phyloP scores from a whole-genome alignment of 2,888 invertebrate genomes.

The Drosophila prostipennis region DNA sequence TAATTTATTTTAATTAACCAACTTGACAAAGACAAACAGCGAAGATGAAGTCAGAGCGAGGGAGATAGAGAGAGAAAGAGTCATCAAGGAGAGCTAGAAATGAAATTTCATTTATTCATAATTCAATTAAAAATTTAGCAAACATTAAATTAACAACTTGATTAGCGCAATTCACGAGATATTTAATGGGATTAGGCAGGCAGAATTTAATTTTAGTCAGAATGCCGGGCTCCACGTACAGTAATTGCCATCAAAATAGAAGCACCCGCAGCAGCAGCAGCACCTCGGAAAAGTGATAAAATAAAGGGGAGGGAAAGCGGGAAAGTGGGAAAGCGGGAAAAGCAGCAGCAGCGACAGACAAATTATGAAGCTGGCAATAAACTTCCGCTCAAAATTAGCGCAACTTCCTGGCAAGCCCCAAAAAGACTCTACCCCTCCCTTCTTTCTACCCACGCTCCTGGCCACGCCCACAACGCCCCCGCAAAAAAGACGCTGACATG shows the following conservation, averaged over 20 bases:
- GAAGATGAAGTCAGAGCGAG: slow-evolving; percentile 4
- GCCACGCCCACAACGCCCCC: slow-evolving; percentile 24
- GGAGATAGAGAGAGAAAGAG: slow-evolving; percentile 1
- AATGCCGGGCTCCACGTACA: slow-evolving; percentile 21
- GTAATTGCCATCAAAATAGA: slow-evolving; percentile 45
- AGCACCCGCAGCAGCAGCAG: slow-evolving; percentile 24
- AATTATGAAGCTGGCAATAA: slow-evolving; percentile 73
- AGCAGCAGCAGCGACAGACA: slow-evolving; percentile 50
- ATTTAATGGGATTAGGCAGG: slow-evolving; percentile 64
- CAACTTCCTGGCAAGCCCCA: slow-evolving; percentile 64
- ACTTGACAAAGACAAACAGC: slow-evolving; percentile 54
- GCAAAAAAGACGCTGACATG: slow-evolving; percentile 38
- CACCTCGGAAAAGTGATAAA: slow-evolving; percentile 32
- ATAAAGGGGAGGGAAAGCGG: slow-evolving; percentile 5
- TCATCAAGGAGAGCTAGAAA: slow-evolving; percentile 5
- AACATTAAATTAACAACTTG: slow-evolving; percentile 70
- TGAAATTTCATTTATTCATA: slow-evolving; percentile 57
- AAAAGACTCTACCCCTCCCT: slow-evolving; percentile 32
- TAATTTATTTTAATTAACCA: slow-evolving; percentile 70
- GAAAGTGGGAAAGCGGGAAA: slow-evolving; percentile 13
- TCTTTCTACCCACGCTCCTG: slow-evolving; percentile 1
- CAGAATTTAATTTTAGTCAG: slow-evolving; percentile 60
- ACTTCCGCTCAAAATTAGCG: slow-evolving; percentile 72
- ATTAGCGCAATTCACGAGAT: slow-evolving; percentile 68
- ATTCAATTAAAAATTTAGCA: slow-evolving; percentile 68